Evolutionary conservation across 2,888 invertebrate species (phyloP).

Genomic region (Nipponacmea schrenckii): DNA sequence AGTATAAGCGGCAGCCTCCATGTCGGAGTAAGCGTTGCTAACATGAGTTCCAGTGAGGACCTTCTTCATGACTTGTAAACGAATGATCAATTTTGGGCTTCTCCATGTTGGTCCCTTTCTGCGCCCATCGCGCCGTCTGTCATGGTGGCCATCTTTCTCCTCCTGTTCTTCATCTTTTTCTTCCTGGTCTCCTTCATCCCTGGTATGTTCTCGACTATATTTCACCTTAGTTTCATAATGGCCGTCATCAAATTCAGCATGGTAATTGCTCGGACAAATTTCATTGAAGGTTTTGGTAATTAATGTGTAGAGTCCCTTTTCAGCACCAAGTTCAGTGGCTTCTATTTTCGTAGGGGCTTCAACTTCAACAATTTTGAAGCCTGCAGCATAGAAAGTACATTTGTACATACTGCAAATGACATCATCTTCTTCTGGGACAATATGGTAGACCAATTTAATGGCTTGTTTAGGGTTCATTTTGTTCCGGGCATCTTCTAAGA

Average conservation of each 20-base stretch:
- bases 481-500: not conserved
- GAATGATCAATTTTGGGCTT: not conserved
- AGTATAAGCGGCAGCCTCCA: not conserved
- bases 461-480: not conserved
- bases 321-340: not conserved
- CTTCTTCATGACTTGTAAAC: not conserved
- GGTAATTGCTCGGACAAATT: not conserved
- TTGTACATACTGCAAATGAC: not conserved
- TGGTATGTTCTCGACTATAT: not conserved
- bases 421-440: not conserved
- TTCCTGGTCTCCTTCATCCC: not conserved
- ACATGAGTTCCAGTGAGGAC: not conserved
- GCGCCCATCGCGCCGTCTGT: not conserved
- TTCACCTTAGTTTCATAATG: not conserved
- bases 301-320: not conserved
- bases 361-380: not conserved
- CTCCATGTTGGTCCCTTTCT: not conserved
- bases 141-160: not conserved
- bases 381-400: not conserved
- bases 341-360: not conserved
- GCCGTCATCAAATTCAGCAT: not conserved
- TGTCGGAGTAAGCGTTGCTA: not conserved
- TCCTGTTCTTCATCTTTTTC: not conserved
- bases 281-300: slow-evolving; percentile 1
- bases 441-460: not conserved